These are phyloP conservation scores for Caenorhabditis virilis DNA, from an alignment of 2,888 invertebrate species.

Conservation along the genomic window DNA sequence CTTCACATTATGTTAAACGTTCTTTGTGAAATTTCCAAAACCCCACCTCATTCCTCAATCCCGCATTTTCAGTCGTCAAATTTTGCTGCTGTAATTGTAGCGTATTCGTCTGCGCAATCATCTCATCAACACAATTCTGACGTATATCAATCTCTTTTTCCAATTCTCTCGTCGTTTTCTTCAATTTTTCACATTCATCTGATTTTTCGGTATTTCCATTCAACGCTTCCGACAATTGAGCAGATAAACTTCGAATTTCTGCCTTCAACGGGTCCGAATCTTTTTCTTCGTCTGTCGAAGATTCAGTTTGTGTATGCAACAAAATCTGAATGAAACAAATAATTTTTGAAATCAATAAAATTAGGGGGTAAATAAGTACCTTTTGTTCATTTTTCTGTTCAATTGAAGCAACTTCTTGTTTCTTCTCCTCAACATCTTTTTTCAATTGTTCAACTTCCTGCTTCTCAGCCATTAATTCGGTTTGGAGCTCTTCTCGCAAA, in stretches of 20 bases:
- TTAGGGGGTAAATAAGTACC: no score
- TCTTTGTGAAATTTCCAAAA: no score
- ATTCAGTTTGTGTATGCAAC: background rate
- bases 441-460: background rate
- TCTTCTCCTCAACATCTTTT: constrained; percentile 3
- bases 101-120: constrained; percentile 48
- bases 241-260: background rate
- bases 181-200: constrained; percentile 47
- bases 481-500: constrained; percentile 25
- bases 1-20: background rate
- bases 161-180: constrained; percentile 27
- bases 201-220: constrained; percentile 47
- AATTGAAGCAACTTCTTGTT: background rate
- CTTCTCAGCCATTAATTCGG: constrained; percentile 14
- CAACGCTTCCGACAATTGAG: constrained; percentile 48
- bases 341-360: no score
- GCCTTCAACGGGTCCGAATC: background rate
- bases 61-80: background rate
- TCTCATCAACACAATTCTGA: constrained; percentile 50
- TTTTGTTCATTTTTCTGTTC: background rate
- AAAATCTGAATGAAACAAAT: no score
- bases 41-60: constrained; percentile 2
- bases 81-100: constrained; percentile 42
- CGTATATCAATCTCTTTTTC: constrained; percentile 39
- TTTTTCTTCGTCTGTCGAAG: background rate